Percentiles rank a stretch among this genome's conserved stretches.
phyloP scores from a whole-genome alignment of 1,140 invertebrate species.

The Drosophila fuyamai region DNA sequence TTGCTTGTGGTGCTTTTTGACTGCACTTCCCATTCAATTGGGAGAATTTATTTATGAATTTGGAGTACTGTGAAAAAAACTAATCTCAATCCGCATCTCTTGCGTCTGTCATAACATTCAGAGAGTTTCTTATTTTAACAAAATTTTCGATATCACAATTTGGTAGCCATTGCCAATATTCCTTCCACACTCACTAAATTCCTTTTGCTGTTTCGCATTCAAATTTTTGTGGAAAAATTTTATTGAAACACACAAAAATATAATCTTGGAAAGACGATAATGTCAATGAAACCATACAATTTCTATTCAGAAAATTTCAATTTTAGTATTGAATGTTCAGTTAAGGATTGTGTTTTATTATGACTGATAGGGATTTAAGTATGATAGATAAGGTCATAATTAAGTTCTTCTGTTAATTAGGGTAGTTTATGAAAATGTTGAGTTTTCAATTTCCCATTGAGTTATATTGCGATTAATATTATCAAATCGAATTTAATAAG shows the following conservation, averaged over 20 bases:
- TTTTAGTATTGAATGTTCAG: no score
- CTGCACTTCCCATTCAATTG: constrained; percentile 7
- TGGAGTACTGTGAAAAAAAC: constrained; percentile 12
- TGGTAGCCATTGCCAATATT: constrained; percentile 5
- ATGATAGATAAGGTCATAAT: no score
- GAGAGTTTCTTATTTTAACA: not conserved
- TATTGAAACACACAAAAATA: not conserved
- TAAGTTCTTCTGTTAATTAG: no score
- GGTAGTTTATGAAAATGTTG: no score
- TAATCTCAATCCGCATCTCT: constrained; percentile 10
- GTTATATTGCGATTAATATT: no score
- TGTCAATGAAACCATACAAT: not conserved
- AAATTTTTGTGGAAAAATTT: not conserved
- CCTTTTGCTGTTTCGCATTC: not conserved
- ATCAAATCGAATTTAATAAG: no score
- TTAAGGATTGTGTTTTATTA: no score
- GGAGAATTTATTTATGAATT: constrained; percentile 23
- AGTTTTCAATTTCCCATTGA: no score
- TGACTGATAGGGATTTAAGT: no score
- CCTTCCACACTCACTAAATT: not conserved
- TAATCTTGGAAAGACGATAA: not conserved
- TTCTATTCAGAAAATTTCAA: no score
- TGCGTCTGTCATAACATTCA: constrained; percentile 34
- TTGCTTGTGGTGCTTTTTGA: not conserved
- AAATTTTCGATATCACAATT: constrained; percentile 3